Conservation (phyloP, 2,888 invertebrate species). For the Acronicta leporina region DNA sequence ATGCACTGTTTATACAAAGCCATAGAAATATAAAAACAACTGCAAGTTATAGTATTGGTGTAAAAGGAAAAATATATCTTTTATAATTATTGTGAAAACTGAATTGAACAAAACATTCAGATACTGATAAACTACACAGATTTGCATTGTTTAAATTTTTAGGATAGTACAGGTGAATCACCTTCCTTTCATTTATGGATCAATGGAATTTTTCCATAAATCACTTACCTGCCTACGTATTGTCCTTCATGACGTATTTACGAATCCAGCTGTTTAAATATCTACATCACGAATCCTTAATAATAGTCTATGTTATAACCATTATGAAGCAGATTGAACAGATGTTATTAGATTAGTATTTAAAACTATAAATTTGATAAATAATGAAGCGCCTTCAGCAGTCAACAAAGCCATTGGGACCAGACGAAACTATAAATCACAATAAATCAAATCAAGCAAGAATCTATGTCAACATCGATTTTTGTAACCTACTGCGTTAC, state of each 20-base stretch:
- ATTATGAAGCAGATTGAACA: slow-evolving; percentile 1
- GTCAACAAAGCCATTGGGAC: background rate
- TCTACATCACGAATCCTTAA: slow-evolving; percentile 40
- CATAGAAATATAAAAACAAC: too few relatives aligned
- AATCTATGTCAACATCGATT: slow-evolving; percentile 25
- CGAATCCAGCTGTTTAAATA: slow-evolving; percentile 55
- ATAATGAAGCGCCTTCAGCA: background rate
- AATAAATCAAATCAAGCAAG: slow-evolving; percentile 6
- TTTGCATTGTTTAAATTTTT: slow-evolving; percentile 4
- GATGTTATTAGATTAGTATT: slow-evolving; percentile 3
- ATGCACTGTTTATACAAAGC: background rate
- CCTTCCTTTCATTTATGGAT: slow-evolving; percentile 21
- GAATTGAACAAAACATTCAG: too few relatives aligned
- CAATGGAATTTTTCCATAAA: slow-evolving; percentile 51
- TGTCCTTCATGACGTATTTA: slow-evolving; percentile 48
- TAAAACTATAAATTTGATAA: background rate
- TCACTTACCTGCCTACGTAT: slow-evolving; percentile 16
- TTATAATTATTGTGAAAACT: too few relatives aligned
- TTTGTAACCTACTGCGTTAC: background rate
- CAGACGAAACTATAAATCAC: background rate
- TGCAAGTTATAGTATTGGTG: too few relatives aligned
- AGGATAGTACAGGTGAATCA: slow-evolving; percentile 22
- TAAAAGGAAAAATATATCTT: too few relatives aligned
- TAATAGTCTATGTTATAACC: slow-evolving; percentile 17
- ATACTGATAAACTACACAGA: too few relatives aligned